Base-by-base conservation (phyloP, 2,113 vertebrate genomes). In the Channa maculata region DNA sequence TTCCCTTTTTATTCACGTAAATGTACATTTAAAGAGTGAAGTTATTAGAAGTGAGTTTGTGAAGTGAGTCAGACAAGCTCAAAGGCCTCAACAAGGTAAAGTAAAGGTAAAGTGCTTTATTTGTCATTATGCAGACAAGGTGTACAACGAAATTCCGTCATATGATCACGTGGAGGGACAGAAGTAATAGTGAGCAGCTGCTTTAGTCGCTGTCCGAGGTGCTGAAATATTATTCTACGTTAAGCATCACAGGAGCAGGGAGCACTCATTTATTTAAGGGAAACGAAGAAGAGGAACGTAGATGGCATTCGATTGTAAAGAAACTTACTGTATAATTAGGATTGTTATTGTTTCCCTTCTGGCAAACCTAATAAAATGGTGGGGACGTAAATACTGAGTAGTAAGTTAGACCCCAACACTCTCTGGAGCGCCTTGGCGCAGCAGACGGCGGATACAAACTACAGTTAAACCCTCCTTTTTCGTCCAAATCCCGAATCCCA, bases 201-300 rank as follows among this genome's bases (percentile, higher is more conserved):
- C 60, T 15, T 6, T 4, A 43, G 83, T 80, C 86, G 52, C 91
- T 93, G 87, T 92, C 91, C 90, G 51, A 50, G 90, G 93, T 93
- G 36, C 91, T 93, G 88, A 90, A 91, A 72, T 41, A 1, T 46
- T 54, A 53, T 65, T 9, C 51, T 46, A 54, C 15, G 34, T 24
- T 9, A 43, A 41, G 36, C 2, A 1, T 0, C 24, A 15, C 38
- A 14, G 6, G 0, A 9, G 24, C 13, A 51, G 36, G 39, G 6
- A 68, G 43, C 65, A 8, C 24, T 8, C n/a, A 44, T 39, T 44
- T 33, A 5, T 8, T 6, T 1, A 9, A 34, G n/a, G 34, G 13
- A 50, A 36, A 36, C 0, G 3, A 37, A 36, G 13, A 13, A 39
- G 37, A 0, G 38, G 38, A 36, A 13, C 1, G 38, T 0, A 7